Evolutionary conservation across 2,797 vertebrate species (phyloP).

Genomic region (Siniperca obscura): DNA sequence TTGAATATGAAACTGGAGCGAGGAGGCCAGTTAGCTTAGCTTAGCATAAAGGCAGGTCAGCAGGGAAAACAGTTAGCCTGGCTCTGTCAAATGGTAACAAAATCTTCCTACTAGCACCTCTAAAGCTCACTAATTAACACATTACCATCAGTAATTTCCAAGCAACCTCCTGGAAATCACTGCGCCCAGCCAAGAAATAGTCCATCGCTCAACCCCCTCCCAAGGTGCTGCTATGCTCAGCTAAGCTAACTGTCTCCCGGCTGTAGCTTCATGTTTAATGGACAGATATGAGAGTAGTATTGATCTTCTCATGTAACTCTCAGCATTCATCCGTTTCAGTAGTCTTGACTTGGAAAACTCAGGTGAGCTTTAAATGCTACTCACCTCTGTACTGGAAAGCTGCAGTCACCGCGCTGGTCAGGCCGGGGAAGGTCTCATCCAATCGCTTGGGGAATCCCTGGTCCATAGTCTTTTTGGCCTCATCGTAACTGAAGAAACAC

Average conservation of each 20-base stretch:
- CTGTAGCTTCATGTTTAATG: not conserved
- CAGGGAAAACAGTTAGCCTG: not conserved
- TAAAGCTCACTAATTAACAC: not conserved
- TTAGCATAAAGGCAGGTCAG: not conserved
- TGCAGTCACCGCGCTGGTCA: constrained; percentile 81
- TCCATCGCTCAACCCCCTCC: not conserved
- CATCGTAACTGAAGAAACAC: constrained; percentile 84
- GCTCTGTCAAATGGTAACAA: not conserved
- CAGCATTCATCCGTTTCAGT: not conserved
- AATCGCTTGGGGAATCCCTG: constrained; percentile 80
- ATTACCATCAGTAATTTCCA: not conserved
- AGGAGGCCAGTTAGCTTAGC: not conserved
- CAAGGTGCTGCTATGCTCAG: not conserved
- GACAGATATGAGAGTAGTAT: not conserved
- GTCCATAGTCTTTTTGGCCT: constrained; percentile 82
- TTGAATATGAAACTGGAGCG: not conserved
- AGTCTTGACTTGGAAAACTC: not conserved
- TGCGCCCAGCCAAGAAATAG: not conserved
- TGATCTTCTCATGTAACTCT: not conserved
- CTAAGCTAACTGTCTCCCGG: not conserved
- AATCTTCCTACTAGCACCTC: not conserved
- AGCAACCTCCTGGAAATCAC: not conserved
- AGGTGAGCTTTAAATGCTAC: not conserved
- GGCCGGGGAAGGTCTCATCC: constrained; percentile 76
- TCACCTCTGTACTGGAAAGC: constrained; percentile 87